Percentiles rank a stretch among this genome's conserved stretches.
Evolutionary conservation across 2,797 vertebrate species (phyloP).

Genomic region (Sphenopsis melanotis): DNA sequence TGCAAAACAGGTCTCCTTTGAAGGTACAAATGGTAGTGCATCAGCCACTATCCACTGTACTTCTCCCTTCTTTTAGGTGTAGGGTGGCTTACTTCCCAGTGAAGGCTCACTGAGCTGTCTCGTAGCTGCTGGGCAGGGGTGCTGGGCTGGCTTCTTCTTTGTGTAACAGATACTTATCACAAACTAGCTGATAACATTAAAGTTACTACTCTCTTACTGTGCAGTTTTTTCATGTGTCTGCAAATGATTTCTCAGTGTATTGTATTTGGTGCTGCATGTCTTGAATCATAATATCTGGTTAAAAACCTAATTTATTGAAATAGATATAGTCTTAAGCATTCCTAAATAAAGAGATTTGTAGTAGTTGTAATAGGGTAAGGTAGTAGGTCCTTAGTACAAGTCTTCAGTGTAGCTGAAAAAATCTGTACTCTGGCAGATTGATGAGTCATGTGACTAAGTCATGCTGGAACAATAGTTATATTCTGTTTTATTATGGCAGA

Average conservation of each 20-base stretch:
- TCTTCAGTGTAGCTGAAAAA: constrained; percentile 14
- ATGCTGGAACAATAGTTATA: constrained; percentile 12
- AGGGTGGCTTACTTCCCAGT: not conserved
- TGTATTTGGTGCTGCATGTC: not conserved
- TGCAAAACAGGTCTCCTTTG: not conserved
- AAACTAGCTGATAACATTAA: not conserved
- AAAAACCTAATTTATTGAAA: not conserved
- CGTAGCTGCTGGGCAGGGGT: not conserved
- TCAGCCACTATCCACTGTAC: not conserved
- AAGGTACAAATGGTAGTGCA: not conserved
- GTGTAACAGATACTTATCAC: not conserved
- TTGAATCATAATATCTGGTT: not conserved
- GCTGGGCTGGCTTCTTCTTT: not conserved
- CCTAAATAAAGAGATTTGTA: not conserved
- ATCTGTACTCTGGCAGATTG: not conserved
- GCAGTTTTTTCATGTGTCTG: accelerated
- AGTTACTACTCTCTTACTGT: not conserved
- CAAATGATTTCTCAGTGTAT: accelerated
- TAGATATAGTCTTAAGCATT: not conserved
- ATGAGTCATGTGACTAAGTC: constrained; percentile 2
- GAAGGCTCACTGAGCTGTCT: not conserved
- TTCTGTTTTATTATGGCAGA: constrained; percentile 75
- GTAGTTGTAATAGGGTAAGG: not conserved
- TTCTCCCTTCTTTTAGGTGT: not conserved
- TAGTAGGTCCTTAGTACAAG: not conserved